Base-by-base conservation (phyloP, 2,113 vertebrate genomes). In the Caracal caracal region DNA sequence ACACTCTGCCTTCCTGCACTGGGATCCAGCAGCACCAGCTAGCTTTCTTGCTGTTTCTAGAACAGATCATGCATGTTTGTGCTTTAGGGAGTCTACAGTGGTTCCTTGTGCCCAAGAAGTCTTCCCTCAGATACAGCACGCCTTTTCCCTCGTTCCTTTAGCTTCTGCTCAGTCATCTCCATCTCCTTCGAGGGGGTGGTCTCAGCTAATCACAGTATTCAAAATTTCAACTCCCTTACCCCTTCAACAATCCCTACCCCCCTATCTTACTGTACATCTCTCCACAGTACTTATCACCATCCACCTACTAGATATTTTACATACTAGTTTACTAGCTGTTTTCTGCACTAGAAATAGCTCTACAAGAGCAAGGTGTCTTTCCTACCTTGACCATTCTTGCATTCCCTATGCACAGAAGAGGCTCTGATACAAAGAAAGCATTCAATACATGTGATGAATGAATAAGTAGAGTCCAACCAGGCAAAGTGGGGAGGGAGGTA, bases 101-200 rank as follows among this genome's bases (percentile, higher is more conserved):
- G 53, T 26, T 92, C 79, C 75, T 81, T 59, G 53, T n/a, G 20
- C 28, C 43, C 6, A 10, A 76, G 43, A 30, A 33, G 53, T 53
- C 53, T 43, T 47, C 4, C 33, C 28, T 1, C 9, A n/a, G 6
- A 40, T 1, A 20, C 0, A 63, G 28, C 30, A n/a, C 13, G 40
- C 5, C 49, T 59, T 22, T 49, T 70, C 20, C 26, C n/a, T 35
- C 40, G 4, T 26, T 65, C 63, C 24, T 71, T 81, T n/a, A n/a
- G 63, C n/a, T 82, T 82, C 73, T 88, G 24, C 19, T 85, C 59
- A 88, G 10, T 1, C 19, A 10, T 35, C 65, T 80, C 3, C 56
- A 66, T 35, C 73, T 79, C 53, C 35, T 75, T 65, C 26, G 65
- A 88, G 51, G 49, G 71, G 33, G 35, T 17, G 5, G 13, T 43